Base-by-base conservation (phyloP, 2,888 invertebrate species). In the Labia minor region DNA sequence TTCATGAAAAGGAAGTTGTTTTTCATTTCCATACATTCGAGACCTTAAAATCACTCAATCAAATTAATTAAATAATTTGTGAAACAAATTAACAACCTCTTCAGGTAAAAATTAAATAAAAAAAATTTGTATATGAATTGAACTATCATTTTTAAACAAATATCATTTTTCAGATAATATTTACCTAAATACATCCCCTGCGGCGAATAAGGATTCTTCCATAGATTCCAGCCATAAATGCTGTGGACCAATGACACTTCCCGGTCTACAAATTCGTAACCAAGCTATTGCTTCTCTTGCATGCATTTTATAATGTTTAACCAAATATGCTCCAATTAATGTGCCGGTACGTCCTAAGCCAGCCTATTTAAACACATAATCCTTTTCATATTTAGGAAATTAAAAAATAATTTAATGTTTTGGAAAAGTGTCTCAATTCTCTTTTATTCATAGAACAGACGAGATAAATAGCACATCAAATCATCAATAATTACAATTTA, bases 281-380 rank as follows among this genome's bases (percentile, higher is more conserved):
- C 94, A 95, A 1, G 88, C 91, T 72, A 94, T 92, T 4, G 88
- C 86, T 79, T 94, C 93, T 63, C 84, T 85, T 1, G 92, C 89
- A 0, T 89, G 85, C 81, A 93, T 86, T 65, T 84, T 81, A 74
- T 86, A 89, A 74, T 89, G 88, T 74, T 93, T 93, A 78, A 95
- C 90, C 71, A 95, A 82, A 77, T 92, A 94, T 76, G 90, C 88
- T 21, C 88, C 94, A 72, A 95, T 94, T 70, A 95, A 78, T 20
- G 92, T 89, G 10, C 94, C 94, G 66, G 95, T 95, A 75, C 95
- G 82, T 68, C 94, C 95, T 72, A 95, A 83, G 73, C 94, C 94
- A 78, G 95, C 94, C 86, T 85, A n/a, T n/a, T n/a, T n/a, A n/a
- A n/a, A n/a, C n/a, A n/a, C n/a, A n/a, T n/a, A n/a, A n/a, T n/a